A percentile compares a stretch with the other conserved stretches of the same genome.
Evolutionary conservation across 2,888 invertebrate species (phyloP).

Genomic region (Thereva nobilitata): DNA sequence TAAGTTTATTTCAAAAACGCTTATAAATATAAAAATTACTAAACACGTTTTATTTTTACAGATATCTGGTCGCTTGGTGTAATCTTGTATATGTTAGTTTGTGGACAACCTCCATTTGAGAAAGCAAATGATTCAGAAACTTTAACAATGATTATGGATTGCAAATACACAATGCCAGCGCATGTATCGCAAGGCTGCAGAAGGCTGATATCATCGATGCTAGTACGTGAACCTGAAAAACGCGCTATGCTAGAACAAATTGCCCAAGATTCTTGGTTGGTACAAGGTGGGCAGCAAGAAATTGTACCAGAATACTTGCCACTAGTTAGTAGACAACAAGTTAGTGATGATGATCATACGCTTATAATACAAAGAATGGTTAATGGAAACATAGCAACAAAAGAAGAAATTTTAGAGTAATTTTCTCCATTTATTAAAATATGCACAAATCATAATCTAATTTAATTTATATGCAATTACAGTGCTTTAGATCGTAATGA

Average conservation of each 20-base stretch:
- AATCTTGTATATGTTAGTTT: conserved; percentile 97
- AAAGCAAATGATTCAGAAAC: conserved; percentile 99
- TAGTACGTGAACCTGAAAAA: conserved; percentile 90
- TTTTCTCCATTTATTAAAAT: conserved; percentile 11
- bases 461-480: conserved; percentile 45
- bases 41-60: conserved; percentile 47
- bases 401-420: conserved; percentile 91
- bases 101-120: conserved; percentile 96
- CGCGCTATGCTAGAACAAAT: conserved; percentile 88
- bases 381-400: conserved; percentile 90
- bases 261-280: conserved; percentile 82
- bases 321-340: conserved; percentile 84
- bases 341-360: conserved; percentile 89
- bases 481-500: conserved; percentile 92
- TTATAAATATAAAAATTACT: not conserved
- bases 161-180: conserved; percentile 90
- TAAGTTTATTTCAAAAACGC: conserved; percentile 49
- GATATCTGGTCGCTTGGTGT: conserved; percentile 99
- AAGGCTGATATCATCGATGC: conserved; percentile 89
- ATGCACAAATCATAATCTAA: not conserved
- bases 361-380: conserved; percentile 95
- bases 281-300: conserved; percentile 66
- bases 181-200: conserved; percentile 87
- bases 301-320: conserved; percentile 71
- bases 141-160: conserved; percentile 99